These are phyloP conservation scores for Sminthurinus aureus DNA, from an alignment of 2,888 invertebrate genomes.

Conservation along the genomic window DNA sequence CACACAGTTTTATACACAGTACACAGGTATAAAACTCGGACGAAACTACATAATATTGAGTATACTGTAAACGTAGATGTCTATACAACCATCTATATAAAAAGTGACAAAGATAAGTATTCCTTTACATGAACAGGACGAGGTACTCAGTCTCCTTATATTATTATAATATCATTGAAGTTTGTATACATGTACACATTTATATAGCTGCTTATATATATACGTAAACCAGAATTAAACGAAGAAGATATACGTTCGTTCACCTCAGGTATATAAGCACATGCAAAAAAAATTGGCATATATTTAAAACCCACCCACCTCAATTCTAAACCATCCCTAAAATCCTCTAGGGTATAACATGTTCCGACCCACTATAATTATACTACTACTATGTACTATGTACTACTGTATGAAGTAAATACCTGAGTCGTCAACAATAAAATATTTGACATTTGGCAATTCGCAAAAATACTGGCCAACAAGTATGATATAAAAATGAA, in stretches of 20 bases:
- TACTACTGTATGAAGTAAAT: too few relatives aligned
- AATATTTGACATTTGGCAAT: too few relatives aligned
- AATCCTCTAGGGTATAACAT: constrained; percentile 31
- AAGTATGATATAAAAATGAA: too few relatives aligned
- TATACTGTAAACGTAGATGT: not conserved
- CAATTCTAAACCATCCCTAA: constrained; percentile 22
- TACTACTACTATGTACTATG: too few relatives aligned
- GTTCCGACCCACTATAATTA: constrained; percentile 29
- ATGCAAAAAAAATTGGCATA: constrained; percentile 41
- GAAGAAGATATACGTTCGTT: constrained; percentile 23
- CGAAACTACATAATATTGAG: not conserved
- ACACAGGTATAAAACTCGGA: not conserved
- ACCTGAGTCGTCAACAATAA: too few relatives aligned
- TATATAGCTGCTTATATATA: too few relatives aligned
- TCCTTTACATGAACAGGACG: too few relatives aligned
- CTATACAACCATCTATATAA: not conserved
- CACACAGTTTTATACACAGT: constrained; percentile 4
- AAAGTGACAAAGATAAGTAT: not conserved
- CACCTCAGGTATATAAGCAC: constrained; percentile 20
- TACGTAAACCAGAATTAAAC: too few relatives aligned
- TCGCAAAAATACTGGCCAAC: too few relatives aligned
- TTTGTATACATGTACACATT: too few relatives aligned
- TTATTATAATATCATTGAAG: not conserved
- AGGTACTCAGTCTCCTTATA: not conserved
- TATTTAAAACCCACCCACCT: constrained; percentile 36